A percentile compares a stretch with the other conserved stretches of the same genome.
Evolutionary conservation across 2,888 invertebrate species (phyloP).

Genomic region (Octonoba sinensis): DNA sequence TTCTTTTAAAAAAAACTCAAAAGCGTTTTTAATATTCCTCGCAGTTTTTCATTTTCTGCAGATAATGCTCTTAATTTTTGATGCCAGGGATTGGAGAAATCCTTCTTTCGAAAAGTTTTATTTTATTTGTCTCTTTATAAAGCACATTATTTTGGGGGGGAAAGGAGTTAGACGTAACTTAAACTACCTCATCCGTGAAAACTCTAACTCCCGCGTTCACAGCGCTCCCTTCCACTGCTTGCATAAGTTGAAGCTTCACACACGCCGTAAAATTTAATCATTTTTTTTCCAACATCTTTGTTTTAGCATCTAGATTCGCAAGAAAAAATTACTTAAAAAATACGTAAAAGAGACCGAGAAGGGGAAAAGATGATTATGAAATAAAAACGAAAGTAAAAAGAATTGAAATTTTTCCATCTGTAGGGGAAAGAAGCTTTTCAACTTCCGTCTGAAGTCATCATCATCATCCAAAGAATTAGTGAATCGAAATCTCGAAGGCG

Average conservation of each 20-base stretch:
- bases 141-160: background rate
- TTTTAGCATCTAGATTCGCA: conserved; percentile 24
- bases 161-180: too few relatives aligned
- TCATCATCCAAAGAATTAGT: conserved; percentile 58
- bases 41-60: too few relatives aligned
- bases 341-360: background rate
- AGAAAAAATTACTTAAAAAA: conserved; percentile 5
- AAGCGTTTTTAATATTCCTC: too few relatives aligned
- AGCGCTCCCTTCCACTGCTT: conserved; percentile 4
- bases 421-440: conserved; percentile 1
- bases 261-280: conserved; percentile 57
- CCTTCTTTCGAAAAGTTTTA: too few relatives aligned
- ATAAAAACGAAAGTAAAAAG: conserved; percentile 43
- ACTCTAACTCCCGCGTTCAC: conserved; percentile 33
- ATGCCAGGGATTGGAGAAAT: too few relatives aligned
- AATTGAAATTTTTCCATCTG: conserved; percentile 13
- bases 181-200: conserved; percentile 61
- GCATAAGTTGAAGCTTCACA: conserved; percentile 48
- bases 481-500: conserved; percentile 52
- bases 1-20: too few relatives aligned
- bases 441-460: conserved; percentile 49
- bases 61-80: too few relatives aligned
- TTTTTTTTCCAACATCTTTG: conserved; percentile 52
- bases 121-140: too few relatives aligned
- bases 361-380: conserved; percentile 57